Base-by-base conservation (phyloP, 2,888 invertebrate genomes). In the Rhingia rostrata region DNA sequence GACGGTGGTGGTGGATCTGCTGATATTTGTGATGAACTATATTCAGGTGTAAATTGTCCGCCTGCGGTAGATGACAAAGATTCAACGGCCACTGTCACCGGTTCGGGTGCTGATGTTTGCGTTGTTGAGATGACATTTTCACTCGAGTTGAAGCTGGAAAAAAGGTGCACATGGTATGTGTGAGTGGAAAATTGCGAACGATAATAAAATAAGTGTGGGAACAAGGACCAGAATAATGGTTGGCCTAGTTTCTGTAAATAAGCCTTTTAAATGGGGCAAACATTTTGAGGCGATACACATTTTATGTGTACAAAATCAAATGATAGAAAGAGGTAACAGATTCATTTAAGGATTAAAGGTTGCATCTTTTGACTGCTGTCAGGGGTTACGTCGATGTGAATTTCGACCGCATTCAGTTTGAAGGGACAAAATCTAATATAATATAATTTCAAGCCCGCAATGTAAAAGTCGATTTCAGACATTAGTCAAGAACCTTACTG, bases 101-200 rank as follows among this genome's bases (percentile, higher is more conserved):
- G 56, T 43, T 61, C 61, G 43, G 45, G 69, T 51, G 64, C 53
- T 61, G 69, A 9, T 56, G 67, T 63, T 58, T 73, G 84, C 33
- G 89, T 88, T 67, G 89, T 89, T 35, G 90, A 88, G 22, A 88
- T 74, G 45, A 89, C 87, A 88, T 88, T 89, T 49, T 90, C 89
- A 56, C 88, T 90, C 47, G 90, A 88, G 70, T 91, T 90, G 72
- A 91, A 90, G 51, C 90, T 90, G 86, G 32, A 72, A 45, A 47
- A 33, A 43, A 22, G 22, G 22, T 22, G 22, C 2, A 22, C 22
- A 22, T 22, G 1, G 22, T 30, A 10, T 30, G 22, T 32, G 10
- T 4, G n/a, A 12, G 10, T 35, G 12, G n/a, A 14, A 9, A 30
- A 30, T 49, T 49, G 30, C 30, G 49, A 49, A 10, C 9, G 41